A percentile compares a stretch with the other conserved stretches of the same genome.
Evolutionary conservation across 2,888 invertebrate genomes (phyloP).

Genomic region (Halictus quadricinctus): DNA sequence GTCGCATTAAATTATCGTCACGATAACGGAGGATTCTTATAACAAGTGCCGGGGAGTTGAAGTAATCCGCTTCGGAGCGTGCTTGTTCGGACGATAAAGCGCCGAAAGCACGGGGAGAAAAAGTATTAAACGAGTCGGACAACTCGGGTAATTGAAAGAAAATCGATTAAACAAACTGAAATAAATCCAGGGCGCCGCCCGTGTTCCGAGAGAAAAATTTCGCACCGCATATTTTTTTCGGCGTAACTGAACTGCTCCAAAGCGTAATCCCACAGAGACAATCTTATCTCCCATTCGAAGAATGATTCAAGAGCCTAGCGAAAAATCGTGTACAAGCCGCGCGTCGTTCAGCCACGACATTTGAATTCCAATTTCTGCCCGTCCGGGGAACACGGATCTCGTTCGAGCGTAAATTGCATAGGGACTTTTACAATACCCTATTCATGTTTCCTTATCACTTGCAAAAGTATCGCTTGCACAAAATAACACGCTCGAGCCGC

Average conservation of each 20-base stretch:
- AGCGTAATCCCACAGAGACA: not conserved
- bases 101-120: not conserved
- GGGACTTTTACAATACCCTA: conserved; percentile 1
- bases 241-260: not conserved
- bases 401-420: not conserved
- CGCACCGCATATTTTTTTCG: not conserved
- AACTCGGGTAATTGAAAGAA: conserved; percentile 11
- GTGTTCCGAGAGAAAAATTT: not conserved
- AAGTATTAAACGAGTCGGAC: conserved; percentile 1
- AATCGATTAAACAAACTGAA: conserved; percentile 7
- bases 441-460: not conserved
- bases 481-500: not conserved
- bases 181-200: not conserved
- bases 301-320: not conserved
- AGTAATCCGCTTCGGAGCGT: not conserved
- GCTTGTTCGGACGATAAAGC: not conserved
- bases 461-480: not conserved
- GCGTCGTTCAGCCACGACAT: not conserved
- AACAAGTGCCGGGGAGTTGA: conserved; percentile 4
- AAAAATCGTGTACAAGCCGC: not conserved
- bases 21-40: conserved; percentile 18
- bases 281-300: not conserved
- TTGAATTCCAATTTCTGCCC: not conserved
- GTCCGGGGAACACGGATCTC: not conserved
- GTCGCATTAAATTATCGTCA: conserved; percentile 17